Evolutionary conservation across 2,797 vertebrate species (phyloP).

Genomic region (Enteromius fasciolatus): DNA sequence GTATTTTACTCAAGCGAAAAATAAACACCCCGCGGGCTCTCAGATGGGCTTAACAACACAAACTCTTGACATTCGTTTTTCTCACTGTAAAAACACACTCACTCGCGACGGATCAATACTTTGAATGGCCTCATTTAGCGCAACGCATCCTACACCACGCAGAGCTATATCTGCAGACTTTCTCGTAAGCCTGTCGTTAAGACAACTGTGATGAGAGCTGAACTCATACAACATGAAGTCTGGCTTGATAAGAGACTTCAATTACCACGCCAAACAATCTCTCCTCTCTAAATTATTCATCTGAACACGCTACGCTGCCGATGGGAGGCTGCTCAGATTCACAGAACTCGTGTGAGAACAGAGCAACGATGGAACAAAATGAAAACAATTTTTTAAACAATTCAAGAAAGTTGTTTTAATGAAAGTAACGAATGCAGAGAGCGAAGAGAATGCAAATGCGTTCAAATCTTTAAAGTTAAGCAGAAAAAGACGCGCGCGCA

Average conservation of each 20-base stretch:
- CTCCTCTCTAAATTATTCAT: constrained; percentile 83
- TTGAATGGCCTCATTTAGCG: constrained; percentile 25
- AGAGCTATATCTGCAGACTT: constrained; percentile 58
- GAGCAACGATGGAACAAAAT: not conserved
- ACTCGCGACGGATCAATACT: constrained; percentile 34
- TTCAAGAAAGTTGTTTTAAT: constrained; percentile 13
- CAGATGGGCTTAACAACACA: constrained; percentile 35
- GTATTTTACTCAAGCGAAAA: constrained; percentile 18
- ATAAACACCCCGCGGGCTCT: constrained; percentile 11
- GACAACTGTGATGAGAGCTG: constrained; percentile 76
- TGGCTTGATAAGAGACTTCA: constrained; percentile 79
- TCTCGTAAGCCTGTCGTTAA: constrained; percentile 59
- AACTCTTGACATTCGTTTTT: constrained; percentile 12
- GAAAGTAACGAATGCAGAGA: not conserved
- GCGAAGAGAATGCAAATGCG: not conserved
- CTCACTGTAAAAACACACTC: constrained; percentile 32
- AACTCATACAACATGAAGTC: constrained; percentile 76
- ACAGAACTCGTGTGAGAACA: constrained; percentile 22
- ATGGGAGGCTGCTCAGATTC: constrained; percentile 62
- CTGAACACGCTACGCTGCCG: constrained; percentile 68
- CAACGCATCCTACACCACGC: not conserved
- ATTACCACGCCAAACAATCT: constrained; percentile 70
- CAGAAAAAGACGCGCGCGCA: not conserved
- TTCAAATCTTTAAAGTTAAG: not conserved
- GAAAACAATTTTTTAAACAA: not conserved